phyloP scores from a whole-genome alignment of 1,140 invertebrate species.

The Diuraphis noxia region DNA sequence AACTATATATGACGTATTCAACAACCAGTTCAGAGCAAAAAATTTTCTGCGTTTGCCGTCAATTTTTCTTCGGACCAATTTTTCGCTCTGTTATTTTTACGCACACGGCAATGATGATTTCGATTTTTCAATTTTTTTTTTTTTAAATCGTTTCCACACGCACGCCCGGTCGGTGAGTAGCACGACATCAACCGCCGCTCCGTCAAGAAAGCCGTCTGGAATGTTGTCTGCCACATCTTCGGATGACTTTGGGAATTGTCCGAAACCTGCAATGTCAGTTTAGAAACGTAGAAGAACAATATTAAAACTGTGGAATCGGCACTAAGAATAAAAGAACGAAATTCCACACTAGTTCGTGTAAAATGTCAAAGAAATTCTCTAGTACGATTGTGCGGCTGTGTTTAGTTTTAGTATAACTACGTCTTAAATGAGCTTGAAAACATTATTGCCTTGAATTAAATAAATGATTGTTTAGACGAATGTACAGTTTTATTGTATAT shows the following conservation, averaged over 20 bases:
- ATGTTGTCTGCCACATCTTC: conserved; percentile 15
- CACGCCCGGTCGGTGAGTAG: background rate
- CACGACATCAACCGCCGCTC: background rate
- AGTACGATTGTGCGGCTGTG: background rate
- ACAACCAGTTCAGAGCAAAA: background rate
- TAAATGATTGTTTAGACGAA: background rate
- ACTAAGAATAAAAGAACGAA: background rate
- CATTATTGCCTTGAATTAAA: background rate
- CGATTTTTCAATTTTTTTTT: background rate
- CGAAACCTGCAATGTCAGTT: background rate
- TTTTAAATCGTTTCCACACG: background rate
- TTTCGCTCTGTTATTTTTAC: background rate
- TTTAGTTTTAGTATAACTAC: background rate
- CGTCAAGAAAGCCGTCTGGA: conserved; percentile 9
- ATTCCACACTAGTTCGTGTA: background rate
- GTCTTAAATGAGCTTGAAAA: background rate
- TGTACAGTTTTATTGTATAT: background rate
- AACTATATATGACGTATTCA: too few relatives aligned
- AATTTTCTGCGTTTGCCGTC: background rate
- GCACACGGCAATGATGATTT: background rate
- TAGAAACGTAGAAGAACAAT: conserved; percentile 8
- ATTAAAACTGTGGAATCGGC: background rate
- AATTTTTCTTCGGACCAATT: background rate
- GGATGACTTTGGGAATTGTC: conserved; percentile 4
- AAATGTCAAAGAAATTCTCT: background rate